Evolutionary conservation across 1,140 invertebrate genomes (phyloP).

Genomic region (Hyphantria cunea): DNA sequence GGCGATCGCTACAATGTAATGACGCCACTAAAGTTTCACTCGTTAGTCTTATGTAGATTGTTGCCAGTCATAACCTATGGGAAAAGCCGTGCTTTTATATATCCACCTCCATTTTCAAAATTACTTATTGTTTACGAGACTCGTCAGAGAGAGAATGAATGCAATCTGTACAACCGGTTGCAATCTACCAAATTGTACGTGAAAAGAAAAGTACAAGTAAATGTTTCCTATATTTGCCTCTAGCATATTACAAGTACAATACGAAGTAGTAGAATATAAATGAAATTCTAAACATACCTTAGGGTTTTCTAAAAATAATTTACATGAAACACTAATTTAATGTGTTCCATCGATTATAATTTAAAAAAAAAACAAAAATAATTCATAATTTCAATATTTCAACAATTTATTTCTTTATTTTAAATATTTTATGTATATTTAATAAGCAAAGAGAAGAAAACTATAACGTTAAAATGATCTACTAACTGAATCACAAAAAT

Average conservation of each 20-base stretch:
- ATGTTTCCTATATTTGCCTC: conserved; percentile 2
- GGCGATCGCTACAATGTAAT: conserved; percentile 45
- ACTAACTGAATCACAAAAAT: too few species aligned
- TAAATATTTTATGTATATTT: too few species aligned
- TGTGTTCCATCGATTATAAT: too few species aligned
- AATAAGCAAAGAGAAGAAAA: too few species aligned
- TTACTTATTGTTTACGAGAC: conserved; percentile 35
- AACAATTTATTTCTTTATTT: too few species aligned
- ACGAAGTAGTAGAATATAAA: background rate
- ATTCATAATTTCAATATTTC: too few species aligned
- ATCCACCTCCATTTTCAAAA: conserved; percentile 42
- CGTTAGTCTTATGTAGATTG: conserved; percentile 45
- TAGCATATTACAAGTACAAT: background rate
- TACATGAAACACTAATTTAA: conserved; percentile 41
- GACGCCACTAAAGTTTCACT: conserved; percentile 47
- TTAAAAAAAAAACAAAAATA: too few species aligned
- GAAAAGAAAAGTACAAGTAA: conserved; percentile 16
- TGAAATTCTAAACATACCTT: too few species aligned
- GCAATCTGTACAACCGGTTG: conserved; percentile 25
- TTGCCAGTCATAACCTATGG: conserved; percentile 49
- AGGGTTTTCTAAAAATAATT: too few species aligned
- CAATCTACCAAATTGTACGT: conserved; percentile 6
- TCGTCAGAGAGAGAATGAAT: conserved; percentile 27
- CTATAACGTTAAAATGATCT: too few species aligned
- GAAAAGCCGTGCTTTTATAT: conserved; percentile 41